phyloP scores from a whole-genome alignment of 2,113 vertebrate genomes.

The Paratilapia polleni region DNA sequence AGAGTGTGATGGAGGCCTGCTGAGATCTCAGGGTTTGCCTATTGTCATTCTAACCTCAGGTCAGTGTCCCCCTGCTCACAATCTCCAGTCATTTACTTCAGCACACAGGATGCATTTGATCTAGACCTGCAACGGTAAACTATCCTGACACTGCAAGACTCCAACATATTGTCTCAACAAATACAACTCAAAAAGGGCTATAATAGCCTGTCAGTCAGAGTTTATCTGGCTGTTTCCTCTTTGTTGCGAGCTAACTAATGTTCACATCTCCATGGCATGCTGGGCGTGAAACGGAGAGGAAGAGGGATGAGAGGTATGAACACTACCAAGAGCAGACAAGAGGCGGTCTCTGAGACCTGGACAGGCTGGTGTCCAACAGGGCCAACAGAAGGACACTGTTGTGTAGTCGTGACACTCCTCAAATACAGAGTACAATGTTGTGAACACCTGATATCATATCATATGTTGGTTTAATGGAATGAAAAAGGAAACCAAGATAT shows the following conservation, averaged over 20 bases:
- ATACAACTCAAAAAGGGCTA: constrained; percentile 34
- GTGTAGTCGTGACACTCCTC: constrained; percentile 24
- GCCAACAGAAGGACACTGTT: constrained; percentile 10
- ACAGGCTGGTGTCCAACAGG: constrained; percentile 33
- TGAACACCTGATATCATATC: constrained; percentile 73
- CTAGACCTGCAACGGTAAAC: constrained; percentile 59
- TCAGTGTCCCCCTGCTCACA: constrained; percentile 34
- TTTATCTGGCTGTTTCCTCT: constrained; percentile 54
- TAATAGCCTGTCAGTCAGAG: constrained; percentile 51
- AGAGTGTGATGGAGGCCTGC: constrained; percentile 53
- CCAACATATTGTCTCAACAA: constrained; percentile 49
- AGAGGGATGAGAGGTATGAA: background rate
- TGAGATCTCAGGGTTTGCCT: constrained; percentile 50
- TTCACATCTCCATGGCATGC: constrained; percentile 51
- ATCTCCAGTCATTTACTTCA: constrained; percentile 68
- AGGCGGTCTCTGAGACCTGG: constrained; percentile 26
- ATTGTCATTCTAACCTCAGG: constrained; percentile 66
- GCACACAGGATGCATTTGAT: constrained; percentile 64
- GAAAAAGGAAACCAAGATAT: constrained; percentile 48
- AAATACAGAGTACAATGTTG: constrained; percentile 46
- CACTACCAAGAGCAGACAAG: constrained; percentile 21
- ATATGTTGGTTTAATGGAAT: constrained; percentile 55
- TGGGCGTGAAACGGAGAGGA: constrained; percentile 47
- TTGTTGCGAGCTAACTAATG: constrained; percentile 54
- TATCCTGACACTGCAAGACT: constrained; percentile 47